Percentiles rank a stretch among this genome's conserved stretches.
Conservation (phyloP, 2,888 invertebrate genomes). For the Spodoptera exigua region DNA sequence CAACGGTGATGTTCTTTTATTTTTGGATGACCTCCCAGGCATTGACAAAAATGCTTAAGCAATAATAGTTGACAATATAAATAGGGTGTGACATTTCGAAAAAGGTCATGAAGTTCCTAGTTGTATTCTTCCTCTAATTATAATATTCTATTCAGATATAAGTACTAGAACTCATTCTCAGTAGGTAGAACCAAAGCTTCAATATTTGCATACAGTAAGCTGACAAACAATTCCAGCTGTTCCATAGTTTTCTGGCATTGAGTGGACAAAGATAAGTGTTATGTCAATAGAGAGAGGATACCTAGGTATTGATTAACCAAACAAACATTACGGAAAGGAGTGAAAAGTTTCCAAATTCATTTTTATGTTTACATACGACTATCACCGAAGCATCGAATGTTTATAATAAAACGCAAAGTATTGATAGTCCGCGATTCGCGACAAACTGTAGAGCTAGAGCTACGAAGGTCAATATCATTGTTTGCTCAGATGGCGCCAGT, state of each 20-base stretch:
- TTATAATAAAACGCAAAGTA: constrained; percentile 52
- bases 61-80: constrained; percentile 24
- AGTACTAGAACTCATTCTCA: constrained; percentile 18
- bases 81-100: constrained; percentile 28
- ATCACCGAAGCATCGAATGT: constrained; percentile 51
- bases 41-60: constrained; percentile 18
- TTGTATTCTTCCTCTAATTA: no score
- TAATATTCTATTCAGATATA: no score
- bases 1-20: constrained; percentile 18
- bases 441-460: constrained; percentile 48
- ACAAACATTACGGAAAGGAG: constrained; percentile 10
- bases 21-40: constrained; percentile 35
- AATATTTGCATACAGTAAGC: constrained; percentile 23
- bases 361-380: constrained; percentile 21
- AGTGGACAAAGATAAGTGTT: constrained; percentile 13
- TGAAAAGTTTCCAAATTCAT: constrained; percentile 16
- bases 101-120: constrained; percentile 18
- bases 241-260: constrained; percentile 12
- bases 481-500: constrained; percentile 68
- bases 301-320: constrained; percentile 43
- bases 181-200: constrained; percentile 4
- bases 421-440: constrained; percentile 47
- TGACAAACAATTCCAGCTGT: constrained; percentile 5
- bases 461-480: constrained; percentile 70
- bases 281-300: constrained; percentile 27